phyloP scores from a whole-genome alignment of 1,140 invertebrate species.

The Drosophila equinoxialis region DNA sequence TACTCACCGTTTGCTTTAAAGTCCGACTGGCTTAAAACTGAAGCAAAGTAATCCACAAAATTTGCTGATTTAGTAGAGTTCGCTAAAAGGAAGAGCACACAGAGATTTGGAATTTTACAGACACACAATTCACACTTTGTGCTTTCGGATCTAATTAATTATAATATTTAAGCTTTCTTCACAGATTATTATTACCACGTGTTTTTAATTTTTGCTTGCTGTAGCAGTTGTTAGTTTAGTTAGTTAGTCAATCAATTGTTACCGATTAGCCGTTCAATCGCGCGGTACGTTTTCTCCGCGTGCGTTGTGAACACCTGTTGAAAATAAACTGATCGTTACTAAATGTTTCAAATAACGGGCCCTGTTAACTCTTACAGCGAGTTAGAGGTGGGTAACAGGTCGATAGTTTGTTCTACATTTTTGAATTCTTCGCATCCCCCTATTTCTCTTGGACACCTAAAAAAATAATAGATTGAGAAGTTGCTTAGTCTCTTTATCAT shows the following conservation, averaged over 20 bases:
- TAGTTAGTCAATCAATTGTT: slow-evolving; percentile 6
- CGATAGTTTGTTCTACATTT: too few species aligned
- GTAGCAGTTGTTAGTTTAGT: slow-evolving; percentile 5
- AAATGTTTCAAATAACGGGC: neutral
- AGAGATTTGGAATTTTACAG: slow-evolving; percentile 3
- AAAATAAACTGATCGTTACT: slow-evolving; percentile 6
- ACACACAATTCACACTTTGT: neutral
- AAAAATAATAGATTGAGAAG: too few species aligned
- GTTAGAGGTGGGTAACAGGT: too few species aligned
- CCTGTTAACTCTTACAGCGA: too few species aligned
- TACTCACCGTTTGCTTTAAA: slow-evolving; percentile 5
- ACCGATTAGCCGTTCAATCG: neutral
- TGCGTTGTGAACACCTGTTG: slow-evolving; percentile 9
- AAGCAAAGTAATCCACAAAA: slow-evolving; percentile 11
- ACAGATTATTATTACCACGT: slow-evolving; percentile 11
- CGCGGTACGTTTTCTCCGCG: slow-evolving; percentile 3
- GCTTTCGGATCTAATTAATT: neutral
- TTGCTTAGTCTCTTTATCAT: too few species aligned
- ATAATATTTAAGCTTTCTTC: neutral
- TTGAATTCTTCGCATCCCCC: too few species aligned
- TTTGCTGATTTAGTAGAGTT: slow-evolving; percentile 4
- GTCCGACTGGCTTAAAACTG: slow-evolving; percentile 7
- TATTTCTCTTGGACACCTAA: too few species aligned
- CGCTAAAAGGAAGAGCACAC: slow-evolving; percentile 5
- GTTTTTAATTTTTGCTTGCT: neutral